Evolutionary conservation across 2,797 vertebrate genomes (phyloP).

Genomic region (Myotis planiceps): DNA sequence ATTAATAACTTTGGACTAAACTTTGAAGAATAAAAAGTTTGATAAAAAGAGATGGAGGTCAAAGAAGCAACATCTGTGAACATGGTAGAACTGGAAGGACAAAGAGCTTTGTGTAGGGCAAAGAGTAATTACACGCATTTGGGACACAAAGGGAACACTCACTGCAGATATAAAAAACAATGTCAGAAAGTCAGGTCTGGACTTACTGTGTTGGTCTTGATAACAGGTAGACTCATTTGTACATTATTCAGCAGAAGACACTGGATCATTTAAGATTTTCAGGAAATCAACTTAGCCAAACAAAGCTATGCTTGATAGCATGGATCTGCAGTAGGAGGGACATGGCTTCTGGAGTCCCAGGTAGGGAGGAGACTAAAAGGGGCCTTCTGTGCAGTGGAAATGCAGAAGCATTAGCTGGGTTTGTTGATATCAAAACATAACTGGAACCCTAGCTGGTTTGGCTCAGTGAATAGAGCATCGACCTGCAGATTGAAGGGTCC

Average conservation of each 20-base stretch:
- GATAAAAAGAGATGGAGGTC: not conserved
- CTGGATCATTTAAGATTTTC: not conserved
- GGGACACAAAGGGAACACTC: not conserved
- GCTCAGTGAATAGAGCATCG: no score
- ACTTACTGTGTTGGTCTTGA: not conserved
- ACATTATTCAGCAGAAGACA: not conserved
- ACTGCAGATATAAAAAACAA: not conserved
- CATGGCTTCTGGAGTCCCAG: not conserved
- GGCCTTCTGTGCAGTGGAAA: not conserved
- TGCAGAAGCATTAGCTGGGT: not conserved
- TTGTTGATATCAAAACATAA: not conserved
- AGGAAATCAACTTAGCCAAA: not conserved
- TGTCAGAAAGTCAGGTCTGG: not conserved
- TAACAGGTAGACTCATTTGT: not conserved
- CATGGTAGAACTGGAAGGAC: not conserved
- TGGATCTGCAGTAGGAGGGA: not conserved
- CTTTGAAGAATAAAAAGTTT: not conserved
- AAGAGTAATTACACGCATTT: not conserved
- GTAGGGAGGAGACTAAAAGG: not conserved
- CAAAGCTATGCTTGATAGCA: not conserved
- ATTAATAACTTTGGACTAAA: not conserved
- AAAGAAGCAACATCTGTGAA: not conserved
- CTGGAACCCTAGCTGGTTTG: not conserved
- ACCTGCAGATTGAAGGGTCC: no score
- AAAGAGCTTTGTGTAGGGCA: not conserved